phyloP scores from a whole-genome alignment of 1,140 invertebrate species.

The Brachionus koreanus region DNA sequence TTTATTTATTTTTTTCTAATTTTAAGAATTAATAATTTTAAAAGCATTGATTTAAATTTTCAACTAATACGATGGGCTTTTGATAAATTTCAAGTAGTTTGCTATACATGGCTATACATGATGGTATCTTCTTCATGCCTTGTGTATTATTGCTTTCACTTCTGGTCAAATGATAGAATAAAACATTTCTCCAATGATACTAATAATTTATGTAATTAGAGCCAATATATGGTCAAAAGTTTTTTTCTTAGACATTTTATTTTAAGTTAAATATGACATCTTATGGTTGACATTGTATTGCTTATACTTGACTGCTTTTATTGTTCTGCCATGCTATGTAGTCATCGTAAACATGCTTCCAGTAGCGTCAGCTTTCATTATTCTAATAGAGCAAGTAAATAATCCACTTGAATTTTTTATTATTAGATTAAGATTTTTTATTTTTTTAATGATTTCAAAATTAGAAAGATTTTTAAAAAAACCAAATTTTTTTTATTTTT shows the following conservation, averaged over 20 bases:
- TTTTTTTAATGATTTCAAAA: too few relatives aligned
- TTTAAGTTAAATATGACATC: conserved; percentile 53
- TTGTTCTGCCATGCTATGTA: not conserved
- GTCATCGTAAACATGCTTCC: not conserved
- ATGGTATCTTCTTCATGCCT: conserved; percentile 58
- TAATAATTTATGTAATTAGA: conserved; percentile 32
- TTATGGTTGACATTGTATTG: conserved; percentile 53
- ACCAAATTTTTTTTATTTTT: too few relatives aligned
- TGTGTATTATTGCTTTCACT: conserved; percentile 62
- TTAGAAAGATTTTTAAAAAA: too few relatives aligned
- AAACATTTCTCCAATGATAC: not conserved
- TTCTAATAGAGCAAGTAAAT: conserved; percentile 66
- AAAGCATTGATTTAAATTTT: conserved; percentile 62
- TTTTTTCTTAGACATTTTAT: not conserved
- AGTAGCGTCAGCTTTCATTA: conserved; percentile 1
- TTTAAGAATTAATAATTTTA: conserved; percentile 37
- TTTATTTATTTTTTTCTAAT: not conserved
- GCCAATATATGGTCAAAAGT: not conserved
- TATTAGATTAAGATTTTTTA: too few relatives aligned
- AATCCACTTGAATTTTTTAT: too few relatives aligned
- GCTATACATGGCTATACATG: conserved; percentile 64
- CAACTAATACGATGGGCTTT: conserved; percentile 62
- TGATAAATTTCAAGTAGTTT: conserved; percentile 61
- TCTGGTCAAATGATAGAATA: conserved; percentile 58
- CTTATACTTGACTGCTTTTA: conserved; percentile 5